phyloP scores from a whole-genome alignment of 1,140 invertebrate species.

The Prorops nasuta region DNA sequence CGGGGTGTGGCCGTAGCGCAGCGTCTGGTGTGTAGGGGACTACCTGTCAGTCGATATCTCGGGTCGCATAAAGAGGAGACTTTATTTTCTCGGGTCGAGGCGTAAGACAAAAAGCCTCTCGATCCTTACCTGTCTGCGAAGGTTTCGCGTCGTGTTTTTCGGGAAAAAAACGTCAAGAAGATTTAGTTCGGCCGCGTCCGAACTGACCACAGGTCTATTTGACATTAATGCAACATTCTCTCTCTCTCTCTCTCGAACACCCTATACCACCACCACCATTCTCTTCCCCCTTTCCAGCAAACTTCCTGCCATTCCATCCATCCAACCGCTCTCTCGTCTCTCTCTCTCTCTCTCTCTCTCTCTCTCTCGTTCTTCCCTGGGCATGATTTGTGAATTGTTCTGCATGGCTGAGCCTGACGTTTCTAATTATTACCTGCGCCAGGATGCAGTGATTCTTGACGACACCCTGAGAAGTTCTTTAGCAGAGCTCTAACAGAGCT shows the following conservation, averaged over 20 bases:
- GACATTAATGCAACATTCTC: constrained; percentile 29
- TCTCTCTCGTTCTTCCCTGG: constrained; percentile 1
- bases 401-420: constrained; percentile 30
- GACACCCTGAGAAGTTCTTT: background rate
- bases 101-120: background rate
- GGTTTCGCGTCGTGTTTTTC: constrained; percentile 37
- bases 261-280: background rate
- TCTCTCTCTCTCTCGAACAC: constrained; percentile 2
- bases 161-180: constrained; percentile 35
- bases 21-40: background rate
- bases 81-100: constrained; percentile 33
- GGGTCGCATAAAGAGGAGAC: constrained; percentile 33
- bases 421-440: constrained; percentile 36
- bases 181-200: constrained; percentile 33
- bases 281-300: background rate
- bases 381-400: constrained; percentile 35
- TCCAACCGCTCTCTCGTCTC: no score
- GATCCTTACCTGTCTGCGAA: no score
- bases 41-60: background rate
- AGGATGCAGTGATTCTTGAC: constrained; percentile 16
- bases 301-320: background rate
- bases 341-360: background rate
- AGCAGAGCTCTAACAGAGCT: no score
- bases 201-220: constrained; percentile 23
- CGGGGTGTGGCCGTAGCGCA: constrained; percentile 18